These are phyloP conservation scores for Melangyna quadrimaculata DNA, from an alignment of 2,888 invertebrate species.

Conservation along the genomic window DNA sequence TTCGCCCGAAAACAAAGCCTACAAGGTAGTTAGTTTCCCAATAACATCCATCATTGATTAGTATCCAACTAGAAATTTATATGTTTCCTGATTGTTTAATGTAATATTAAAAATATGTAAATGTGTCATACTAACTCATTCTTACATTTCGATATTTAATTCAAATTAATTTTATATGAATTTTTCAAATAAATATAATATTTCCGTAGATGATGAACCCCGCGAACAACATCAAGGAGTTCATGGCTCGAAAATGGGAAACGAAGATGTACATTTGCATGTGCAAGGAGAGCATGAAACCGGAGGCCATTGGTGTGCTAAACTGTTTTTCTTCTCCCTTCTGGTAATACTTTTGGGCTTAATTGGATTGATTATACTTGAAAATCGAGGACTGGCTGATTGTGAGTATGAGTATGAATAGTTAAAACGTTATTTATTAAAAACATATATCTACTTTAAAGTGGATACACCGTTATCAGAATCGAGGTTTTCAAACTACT, in stretches of 20 bases:
- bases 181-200: neutral
- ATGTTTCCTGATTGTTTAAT: neutral
- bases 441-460: constrained; percentile 74
- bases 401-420: too few relatives aligned
- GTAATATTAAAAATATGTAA: neutral
- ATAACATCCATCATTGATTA: neutral
- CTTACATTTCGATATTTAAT: neutral
- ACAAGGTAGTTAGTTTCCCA: constrained; percentile 78
- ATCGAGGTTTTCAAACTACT: constrained; percentile 87
- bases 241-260: constrained; percentile 81
- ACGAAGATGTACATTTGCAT: constrained; percentile 89
- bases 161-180: neutral
- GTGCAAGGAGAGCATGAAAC: constrained; percentile 89
- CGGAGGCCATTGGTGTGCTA: constrained; percentile 92
- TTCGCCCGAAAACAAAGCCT: constrained; percentile 79
- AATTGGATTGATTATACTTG: constrained; percentile 89
- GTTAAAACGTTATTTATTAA: too few relatives aligned
- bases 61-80: neutral
- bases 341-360: constrained; percentile 87
- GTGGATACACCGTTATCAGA: constrained; percentile 85
- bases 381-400: constrained; percentile 89
- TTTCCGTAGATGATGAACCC: constrained; percentile 78
- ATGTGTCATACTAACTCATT: neutral
- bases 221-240: constrained; percentile 78
- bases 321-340: constrained; percentile 90